phyloP scores from a whole-genome alignment of 2,113 vertebrate species.

The Hyperopisus bebe region DNA sequence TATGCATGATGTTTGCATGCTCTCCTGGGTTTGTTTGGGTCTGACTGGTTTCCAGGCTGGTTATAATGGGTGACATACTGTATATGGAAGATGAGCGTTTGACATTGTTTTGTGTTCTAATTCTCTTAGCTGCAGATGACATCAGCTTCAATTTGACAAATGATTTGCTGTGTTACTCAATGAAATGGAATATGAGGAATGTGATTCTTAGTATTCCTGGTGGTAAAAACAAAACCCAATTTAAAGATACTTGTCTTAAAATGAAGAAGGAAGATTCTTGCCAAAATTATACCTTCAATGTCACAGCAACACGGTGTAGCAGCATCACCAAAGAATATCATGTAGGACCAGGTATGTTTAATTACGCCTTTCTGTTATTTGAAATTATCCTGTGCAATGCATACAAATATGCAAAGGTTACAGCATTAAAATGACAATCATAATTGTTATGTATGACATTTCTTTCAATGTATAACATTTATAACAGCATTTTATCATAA shows the following conservation, averaged over 20 bases:
- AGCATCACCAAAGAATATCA: accelerated
- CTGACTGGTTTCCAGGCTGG: neutral
- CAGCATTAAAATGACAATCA: neutral
- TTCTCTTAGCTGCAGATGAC: conserved; percentile 6
- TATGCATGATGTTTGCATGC: no score
- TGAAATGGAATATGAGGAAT: conserved; percentile 18
- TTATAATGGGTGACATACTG: neutral
- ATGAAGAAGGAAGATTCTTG: conserved; percentile 17
- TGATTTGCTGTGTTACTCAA: neutral
- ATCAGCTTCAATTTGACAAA: accelerated
- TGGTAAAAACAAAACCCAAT: neutral
- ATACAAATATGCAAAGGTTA: neutral
- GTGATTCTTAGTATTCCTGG: neutral
- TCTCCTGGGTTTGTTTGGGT: neutral
- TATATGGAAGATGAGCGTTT: neutral
- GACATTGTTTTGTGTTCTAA: neutral
- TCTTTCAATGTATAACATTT: neutral
- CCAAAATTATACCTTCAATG: neutral
- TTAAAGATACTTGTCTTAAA: neutral
- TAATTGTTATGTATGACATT: neutral
- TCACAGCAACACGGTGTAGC: neutral
- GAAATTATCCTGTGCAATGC: neutral
- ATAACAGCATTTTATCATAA: neutral
- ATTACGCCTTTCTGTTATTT: neutral
- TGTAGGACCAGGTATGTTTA: conserved; percentile 39